A percentile compares a stretch with the other conserved stretches of the same genome.
These are phyloP conservation scores for Lasioglossum malachurum DNA, from an alignment of 2,888 invertebrate species.

Conservation along the genomic window DNA sequence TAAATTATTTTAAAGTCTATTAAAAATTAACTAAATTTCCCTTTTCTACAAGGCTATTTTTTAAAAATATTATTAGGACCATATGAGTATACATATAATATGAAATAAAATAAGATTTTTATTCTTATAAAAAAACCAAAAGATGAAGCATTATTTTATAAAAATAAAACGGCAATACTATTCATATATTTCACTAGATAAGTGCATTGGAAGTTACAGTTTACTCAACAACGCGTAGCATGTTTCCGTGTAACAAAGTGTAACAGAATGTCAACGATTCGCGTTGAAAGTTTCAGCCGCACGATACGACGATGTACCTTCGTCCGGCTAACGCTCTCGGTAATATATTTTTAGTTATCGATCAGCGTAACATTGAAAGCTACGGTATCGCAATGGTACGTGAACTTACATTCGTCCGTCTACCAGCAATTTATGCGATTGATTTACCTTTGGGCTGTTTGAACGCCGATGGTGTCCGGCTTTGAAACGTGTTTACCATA, in stretches of 20 bases:
- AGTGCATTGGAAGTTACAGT: background rate
- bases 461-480: conserved; percentile 20
- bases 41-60: background rate
- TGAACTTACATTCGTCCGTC: conserved; percentile 35
- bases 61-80: background rate
- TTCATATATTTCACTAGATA: background rate
- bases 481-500: conserved; percentile 28
- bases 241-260: background rate
- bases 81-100: background rate
- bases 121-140: background rate
- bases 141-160: background rate
- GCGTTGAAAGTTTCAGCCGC: background rate
- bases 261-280: background rate
- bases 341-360: conserved; percentile 22
- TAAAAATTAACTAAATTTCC: background rate
- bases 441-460: conserved; percentile 31
- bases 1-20: background rate
- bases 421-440: conserved; percentile 27
- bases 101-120: background rate
- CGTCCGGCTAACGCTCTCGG: background rate
- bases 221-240: background rate
- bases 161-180: background rate
- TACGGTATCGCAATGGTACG: background rate
- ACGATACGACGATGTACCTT: background rate
- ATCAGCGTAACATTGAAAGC: conserved; percentile 3